phyloP scores from a whole-genome alignment of 2,113 vertebrate species.

The Hassar affinis region DNA sequence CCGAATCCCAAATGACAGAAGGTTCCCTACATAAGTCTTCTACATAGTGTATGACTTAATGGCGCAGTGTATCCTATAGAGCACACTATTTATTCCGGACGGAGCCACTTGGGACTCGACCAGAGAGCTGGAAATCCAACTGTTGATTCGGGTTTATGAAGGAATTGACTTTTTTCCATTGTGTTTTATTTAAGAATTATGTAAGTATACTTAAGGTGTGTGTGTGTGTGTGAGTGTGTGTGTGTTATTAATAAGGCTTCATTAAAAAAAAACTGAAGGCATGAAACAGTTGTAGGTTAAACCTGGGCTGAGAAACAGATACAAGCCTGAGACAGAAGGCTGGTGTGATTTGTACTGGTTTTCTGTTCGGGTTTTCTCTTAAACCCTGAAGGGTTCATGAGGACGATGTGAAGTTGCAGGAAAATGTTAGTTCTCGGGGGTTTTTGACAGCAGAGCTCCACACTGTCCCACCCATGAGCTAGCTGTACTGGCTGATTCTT shows the following conservation, averaged over 20 bases:
- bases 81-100: neutral
- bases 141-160: slow-evolving; percentile 48
- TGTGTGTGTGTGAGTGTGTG: too few species aligned
- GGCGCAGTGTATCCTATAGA: slow-evolving; percentile 6
- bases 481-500: slow-evolving; percentile 42
- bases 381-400: neutral
- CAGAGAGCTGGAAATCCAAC: slow-evolving; percentile 51
- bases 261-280: neutral
- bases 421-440: slow-evolving; percentile 1
- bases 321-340: neutral
- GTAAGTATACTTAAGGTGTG: neutral
- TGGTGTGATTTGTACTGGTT: neutral
- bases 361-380: neutral
- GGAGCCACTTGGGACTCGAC: slow-evolving; percentile 51
- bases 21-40: neutral
- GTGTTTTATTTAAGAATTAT: neutral
- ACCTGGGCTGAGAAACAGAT: neutral
- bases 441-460: slow-evolving; percentile 12
- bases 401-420: too few species aligned
- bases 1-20: slow-evolving; percentile 1
- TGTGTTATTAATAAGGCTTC: neutral
- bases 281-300: neutral
- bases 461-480: slow-evolving; percentile 44
- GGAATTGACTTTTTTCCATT: neutral
- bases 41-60: neutral